Evolutionary conservation across 92 coral and sea anemone species (phyloP).

Genomic region (Ricordea florida): DNA sequence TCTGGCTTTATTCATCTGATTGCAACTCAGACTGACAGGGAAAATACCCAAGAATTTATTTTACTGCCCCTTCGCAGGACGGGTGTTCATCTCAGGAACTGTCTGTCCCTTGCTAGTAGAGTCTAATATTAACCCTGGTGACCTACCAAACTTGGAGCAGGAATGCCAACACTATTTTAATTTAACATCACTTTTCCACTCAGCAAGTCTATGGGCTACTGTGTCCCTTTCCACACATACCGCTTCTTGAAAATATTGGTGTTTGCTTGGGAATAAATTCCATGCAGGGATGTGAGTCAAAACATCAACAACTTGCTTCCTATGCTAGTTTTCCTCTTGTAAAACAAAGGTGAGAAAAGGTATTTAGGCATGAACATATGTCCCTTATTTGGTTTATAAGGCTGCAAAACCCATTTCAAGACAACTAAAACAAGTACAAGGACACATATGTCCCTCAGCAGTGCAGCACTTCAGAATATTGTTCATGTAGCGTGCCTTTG

Average conservation of each 20-base stretch:
- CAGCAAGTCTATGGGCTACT: slow-evolving; percentile 66
- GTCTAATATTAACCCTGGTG: slow-evolving; percentile 40
- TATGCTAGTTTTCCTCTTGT: slow-evolving; percentile 62
- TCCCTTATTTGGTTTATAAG: slow-evolving; percentile 59
- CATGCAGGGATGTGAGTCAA: slow-evolving; percentile 77
- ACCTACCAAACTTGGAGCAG: slow-evolving; percentile 43
- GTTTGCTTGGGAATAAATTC: slow-evolving; percentile 60
- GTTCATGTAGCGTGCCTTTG: slow-evolving; percentile 32
- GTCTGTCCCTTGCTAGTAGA: slow-evolving; percentile 46
- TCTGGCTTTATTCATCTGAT: slow-evolving; percentile 49
- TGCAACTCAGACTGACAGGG: neutral
- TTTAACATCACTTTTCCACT: slow-evolving; percentile 43
- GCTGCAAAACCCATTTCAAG: slow-evolving; percentile 65
- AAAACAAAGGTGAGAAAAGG: slow-evolving; percentile 64
- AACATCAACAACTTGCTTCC: slow-evolving; percentile 66
- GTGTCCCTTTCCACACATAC: slow-evolving; percentile 69
- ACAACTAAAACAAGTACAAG: slow-evolving; percentile 41
- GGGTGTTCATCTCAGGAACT: slow-evolving; percentile 46
- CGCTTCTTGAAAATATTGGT: slow-evolving; percentile 54
- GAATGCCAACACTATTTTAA: slow-evolving; percentile 49
- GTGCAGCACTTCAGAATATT: slow-evolving; percentile 48
- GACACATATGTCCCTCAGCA: slow-evolving; percentile 34
- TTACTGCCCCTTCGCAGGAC: slow-evolving; percentile 12
- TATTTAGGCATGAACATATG: slow-evolving; percentile 68
- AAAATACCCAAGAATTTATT: slow-evolving; percentile 10